Evolutionary conservation across 2,888 invertebrate genomes (phyloP), one percentile per base, ranked within the genome.

Genomic region (Hydriomena furcata): DNA sequence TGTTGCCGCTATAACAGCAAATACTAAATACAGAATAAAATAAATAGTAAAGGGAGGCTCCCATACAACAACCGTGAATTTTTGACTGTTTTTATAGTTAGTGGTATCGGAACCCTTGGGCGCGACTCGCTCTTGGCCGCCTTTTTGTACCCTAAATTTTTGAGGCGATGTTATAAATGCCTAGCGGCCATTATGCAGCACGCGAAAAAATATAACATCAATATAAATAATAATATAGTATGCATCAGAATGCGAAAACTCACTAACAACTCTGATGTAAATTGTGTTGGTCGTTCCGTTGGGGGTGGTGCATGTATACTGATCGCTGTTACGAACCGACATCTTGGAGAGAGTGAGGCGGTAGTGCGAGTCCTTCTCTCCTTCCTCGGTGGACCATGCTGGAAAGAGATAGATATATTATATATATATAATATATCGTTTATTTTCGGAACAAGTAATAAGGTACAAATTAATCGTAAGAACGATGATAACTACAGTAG

Each of bases 301-400:
- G 3, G 96, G 95, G 0, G 96, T 94, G 3, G 96, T 94, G 80
- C 97, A 97, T 0, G 96, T 96, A 79, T 95, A 97, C 55, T 94
- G 93, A 44, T 96, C 97, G 24, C 95, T 94, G 84, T 97, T 96
- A 45, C 95, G 94, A n/a, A 93, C 91, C 66, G 96, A 95, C 67
- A 95, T 94, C 79, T 96, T 95, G 82, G 93, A 94, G 71, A 97
- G 93, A 62, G 94, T 95, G 59, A 97, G 89, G 4, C 96, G 92
- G 84, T 95, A 97, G 73, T 96, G 95, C 78, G 95, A 94, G 58
- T 96, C 94, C 58, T 94, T 92, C 80, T 96, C 96, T 55, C 94
- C 93, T 0, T 93, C 91, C 17, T 94, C 93, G 7, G 92, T 92
- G 1, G 95, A 94, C 95, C 95, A 95, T 5, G 93, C 95, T 94